Evolutionary conservation across 1,140 invertebrate genomes (phyloP), one percentile per base, ranked within the genome.

Genomic region (Heliconius hermathena): DNA sequence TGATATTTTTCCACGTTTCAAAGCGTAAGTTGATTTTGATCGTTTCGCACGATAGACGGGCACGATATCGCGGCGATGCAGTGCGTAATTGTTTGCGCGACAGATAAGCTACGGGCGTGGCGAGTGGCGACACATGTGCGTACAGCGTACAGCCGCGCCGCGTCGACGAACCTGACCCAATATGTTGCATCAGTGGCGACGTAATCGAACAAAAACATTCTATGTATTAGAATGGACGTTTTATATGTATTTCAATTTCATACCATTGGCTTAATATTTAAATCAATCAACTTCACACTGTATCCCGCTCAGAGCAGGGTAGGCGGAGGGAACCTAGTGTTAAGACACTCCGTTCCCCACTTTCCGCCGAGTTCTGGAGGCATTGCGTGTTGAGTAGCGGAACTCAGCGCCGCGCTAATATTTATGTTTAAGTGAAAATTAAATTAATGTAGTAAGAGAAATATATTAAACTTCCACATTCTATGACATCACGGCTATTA

Each of bases 71-170:
- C n/a, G 36, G 29, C 70, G 74, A 29, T 46, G 70, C 73, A 71
- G 74, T 36, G 29, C 46, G 78, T 76, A 76, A 80, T 80, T 76
- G 74, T 80, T 76, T 80, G 78, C 70, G 49, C 73, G 49, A 38
- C 66, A 80, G 78, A 80, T 80, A 80, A 76, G 78, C 73, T 29
- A 13, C 41, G 41, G 41, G 41, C 41, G 41, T 46, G 41, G 41
- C 13, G 13, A 46, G 41, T 46, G 41, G 41, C 41, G 13, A 13
- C 54, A 26, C n/a, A 26, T 9, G 54, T 26, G 54, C 54, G 57
- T 73, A 70, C 66, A 22, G 11, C 46, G 73, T 60, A 41, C 74
- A 75, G 29, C n/a, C 16, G 9, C n/a, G 13, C 41, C 73, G 29
- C 33, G 41, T 70, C 73, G 52, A 66, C 29, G 41, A 36, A 75